Base-by-base conservation (phyloP, 1,140 invertebrate genomes). In the Drosophila santomea region DNA sequence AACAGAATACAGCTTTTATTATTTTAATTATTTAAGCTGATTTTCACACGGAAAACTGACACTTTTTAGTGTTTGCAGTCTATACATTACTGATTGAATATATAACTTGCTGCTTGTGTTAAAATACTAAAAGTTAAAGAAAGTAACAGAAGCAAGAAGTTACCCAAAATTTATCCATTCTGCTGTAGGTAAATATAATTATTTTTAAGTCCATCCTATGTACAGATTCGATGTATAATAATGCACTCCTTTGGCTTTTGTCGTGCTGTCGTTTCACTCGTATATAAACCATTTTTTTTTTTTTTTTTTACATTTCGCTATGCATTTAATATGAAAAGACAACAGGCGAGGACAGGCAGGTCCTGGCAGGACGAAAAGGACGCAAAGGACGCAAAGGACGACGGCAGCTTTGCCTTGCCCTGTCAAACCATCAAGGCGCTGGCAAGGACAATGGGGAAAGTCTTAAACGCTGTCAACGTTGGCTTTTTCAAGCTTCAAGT, bases 281-380 rank as follows among this genome's bases (percentile, higher is more conserved):
- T 44, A 32, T 32, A 32, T 32, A 32, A 8, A 32, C 28, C 20
- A 20, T 20, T 51, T 36, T 41, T 56, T 57, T 47, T 57, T 44
- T 38, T 43, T 44, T 50, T 54, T 56, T 74, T 62, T 47, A 73
- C 67, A 77, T 60, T 74, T 83, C 35, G 79, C 84, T 79, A 83
- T 89, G 84, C 84, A 83, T 88, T 89, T 88, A 88, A 88, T 89
- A 88, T 88, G 84, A 83, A 88, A 82, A 77, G 83, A 89, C 80
- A 88, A 80, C 79, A 86, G 79, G 75, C 83, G 63, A 76, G 80
- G 79, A 86, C 76, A 88, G 82, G 64, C 76, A 10, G 2, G 54
- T 39, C 54, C 55, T 59, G 44, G 28, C 28, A 44, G 56, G 50
- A 61, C 45, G 32, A 11, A 11, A 12, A 35, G 17, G 56, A 38